Evolutionary conservation across 2,113 vertebrate genomes (phyloP), one percentile per base, ranked within the genome.

Genomic region (Catharus bicknelli): DNA sequence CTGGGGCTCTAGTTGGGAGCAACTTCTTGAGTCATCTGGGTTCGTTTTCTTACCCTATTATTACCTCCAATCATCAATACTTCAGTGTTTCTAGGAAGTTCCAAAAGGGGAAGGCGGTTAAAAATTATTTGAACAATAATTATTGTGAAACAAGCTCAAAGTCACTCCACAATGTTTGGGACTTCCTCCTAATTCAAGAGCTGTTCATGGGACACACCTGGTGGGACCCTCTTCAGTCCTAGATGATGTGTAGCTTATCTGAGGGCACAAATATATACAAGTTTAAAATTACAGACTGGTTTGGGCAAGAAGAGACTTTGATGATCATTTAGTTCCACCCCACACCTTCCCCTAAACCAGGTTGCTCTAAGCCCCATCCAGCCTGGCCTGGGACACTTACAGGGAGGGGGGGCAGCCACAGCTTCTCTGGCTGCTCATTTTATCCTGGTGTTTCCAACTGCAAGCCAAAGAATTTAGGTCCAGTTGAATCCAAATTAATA

Each of bases 131-230:
- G 10, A 76, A 58, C 6, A 26, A 23, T 23, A 81, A 22, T 30
- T 40, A n/a, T 8, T 43, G 30, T 59, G 53, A 90, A 74, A 15
- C 34, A 81, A 67, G 50, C 36, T 72, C 48, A 53, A 25, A 61
- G 67, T 67, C 43, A 17, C 51, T 42, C 34, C 17, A 14, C 4
- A 42, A 0, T 11, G 5, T 61, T 79, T 68, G 77, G 30, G 23
- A 90, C 3, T 29, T 16, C 16, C n/a, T 72, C 26, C 61, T 81
- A 13, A 50, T 82, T 48, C 69, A 81, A 40, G 26, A 77, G 13
- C 47, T 51, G 23, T 22, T 88, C 0, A 0, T 25, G 22, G 20
- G 23, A 32, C 16, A 14, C 2, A 0, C 7, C 42, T 79, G 8
- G 5, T 40, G 27, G 51, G 18, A 72, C 51, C 16, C 16, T 53